These are phyloP conservation scores for Nebria brevicollis DNA, from an alignment of 2,888 invertebrate species.

Conservation along the genomic window DNA sequence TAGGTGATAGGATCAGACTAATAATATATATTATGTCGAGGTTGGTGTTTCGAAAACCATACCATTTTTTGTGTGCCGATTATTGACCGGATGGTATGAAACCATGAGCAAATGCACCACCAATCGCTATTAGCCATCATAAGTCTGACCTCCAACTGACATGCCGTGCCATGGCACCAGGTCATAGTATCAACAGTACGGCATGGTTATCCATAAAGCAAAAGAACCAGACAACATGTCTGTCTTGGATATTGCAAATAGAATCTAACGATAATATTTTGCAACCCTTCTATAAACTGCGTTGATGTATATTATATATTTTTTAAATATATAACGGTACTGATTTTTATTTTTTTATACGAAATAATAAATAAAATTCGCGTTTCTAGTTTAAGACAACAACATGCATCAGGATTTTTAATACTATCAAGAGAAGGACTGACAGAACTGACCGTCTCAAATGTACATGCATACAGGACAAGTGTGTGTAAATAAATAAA, in stretches of 20 bases:
- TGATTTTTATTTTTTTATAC: too few relatives aligned
- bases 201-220: background rate
- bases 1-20: background rate
- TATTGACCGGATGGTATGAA: background rate
- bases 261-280: too few relatives aligned
- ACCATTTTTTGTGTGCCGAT: background rate
- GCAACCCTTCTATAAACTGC: too few relatives aligned
- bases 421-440: too few relatives aligned
- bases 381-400: too few relatives aligned
- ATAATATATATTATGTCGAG: background rate
- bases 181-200: background rate
- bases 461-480: too few relatives aligned
- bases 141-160: background rate
- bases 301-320: too few relatives aligned
- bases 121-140: background rate
- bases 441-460: too few relatives aligned
- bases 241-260: background rate
- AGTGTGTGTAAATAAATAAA: too few relatives aligned
- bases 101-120: background rate
- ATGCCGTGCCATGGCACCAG: background rate
- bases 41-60: background rate
- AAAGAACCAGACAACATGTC: background rate
- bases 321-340: too few relatives aligned
- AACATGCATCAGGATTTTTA: too few relatives aligned
- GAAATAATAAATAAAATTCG: too few relatives aligned